Evolutionary conservation across 2,888 invertebrate species (phyloP).

Genomic region (Chaetoderma sp.): DNA sequence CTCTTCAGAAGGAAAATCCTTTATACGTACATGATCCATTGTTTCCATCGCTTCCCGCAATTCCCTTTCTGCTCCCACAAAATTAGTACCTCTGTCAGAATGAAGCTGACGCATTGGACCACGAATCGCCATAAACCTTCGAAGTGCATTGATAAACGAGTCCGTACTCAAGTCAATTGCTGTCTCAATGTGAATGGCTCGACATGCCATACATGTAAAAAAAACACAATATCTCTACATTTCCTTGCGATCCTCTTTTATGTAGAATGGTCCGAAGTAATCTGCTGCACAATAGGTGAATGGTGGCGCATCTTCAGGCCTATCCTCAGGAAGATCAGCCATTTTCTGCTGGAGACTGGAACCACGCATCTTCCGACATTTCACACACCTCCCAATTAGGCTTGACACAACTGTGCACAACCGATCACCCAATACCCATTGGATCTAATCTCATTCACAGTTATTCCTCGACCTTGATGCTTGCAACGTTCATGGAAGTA

Average conservation of each 20-base stretch:
- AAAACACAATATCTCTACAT: conserved; percentile 56
- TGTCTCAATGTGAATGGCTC: conserved; percentile 54
- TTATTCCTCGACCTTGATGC: conserved; percentile 41
- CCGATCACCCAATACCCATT: conserved; percentile 56
- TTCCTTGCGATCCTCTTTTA: conserved; percentile 45
- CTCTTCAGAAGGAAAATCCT: conserved; percentile 16
- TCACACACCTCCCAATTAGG: conserved; percentile 46
- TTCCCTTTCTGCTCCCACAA: conserved; percentile 35
- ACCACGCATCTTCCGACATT: conserved; percentile 47
- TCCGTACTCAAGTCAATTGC: conserved; percentile 34
- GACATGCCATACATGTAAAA: conserved; percentile 55
- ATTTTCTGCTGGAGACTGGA: conserved; percentile 47
- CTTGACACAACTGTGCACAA: conserved; percentile 40
- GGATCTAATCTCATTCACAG: conserved; percentile 32
- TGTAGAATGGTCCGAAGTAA: conserved; percentile 55
- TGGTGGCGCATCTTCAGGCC: conserved; percentile 47
- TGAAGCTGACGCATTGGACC: conserved; percentile 32
- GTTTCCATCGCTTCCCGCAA: conserved; percentile 17
- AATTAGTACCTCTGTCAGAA: conserved; percentile 38
- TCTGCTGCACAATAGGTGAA: conserved; percentile 60
- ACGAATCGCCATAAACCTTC: conserved; percentile 35
- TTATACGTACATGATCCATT: conserved; percentile 19
- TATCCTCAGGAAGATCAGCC: conserved; percentile 55
- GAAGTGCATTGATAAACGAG: conserved; percentile 39
- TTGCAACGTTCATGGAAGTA: conserved; percentile 32